phyloP scores from a whole-genome alignment of 2,888 invertebrate species.

The Lepidochrysops patricia region DNA sequence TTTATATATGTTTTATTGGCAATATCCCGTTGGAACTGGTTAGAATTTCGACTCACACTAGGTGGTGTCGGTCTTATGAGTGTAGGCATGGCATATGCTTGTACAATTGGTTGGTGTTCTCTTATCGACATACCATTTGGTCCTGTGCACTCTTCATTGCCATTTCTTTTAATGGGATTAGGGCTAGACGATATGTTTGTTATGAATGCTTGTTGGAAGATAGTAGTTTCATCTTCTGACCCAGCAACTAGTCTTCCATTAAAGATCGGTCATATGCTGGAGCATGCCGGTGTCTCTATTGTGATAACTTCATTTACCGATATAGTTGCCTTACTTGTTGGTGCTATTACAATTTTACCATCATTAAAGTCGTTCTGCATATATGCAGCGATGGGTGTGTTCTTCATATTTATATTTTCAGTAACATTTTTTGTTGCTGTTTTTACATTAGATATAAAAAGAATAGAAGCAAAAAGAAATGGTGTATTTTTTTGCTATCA shows the following conservation, averaged over 20 bases:
- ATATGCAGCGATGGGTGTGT: constrained; percentile 84
- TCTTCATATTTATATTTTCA: constrained; percentile 83
- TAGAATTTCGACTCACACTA: constrained; percentile 80
- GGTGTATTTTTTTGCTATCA: constrained; percentile 79
- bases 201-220: constrained; percentile 85
- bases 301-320: constrained; percentile 89
- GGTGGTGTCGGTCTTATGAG: constrained; percentile 80
- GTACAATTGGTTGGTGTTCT: constrained; percentile 82
- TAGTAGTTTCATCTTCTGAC: constrained; percentile 66
- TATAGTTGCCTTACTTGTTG: constrained; percentile 85
- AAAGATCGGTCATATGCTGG: constrained; percentile 80
- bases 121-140: constrained; percentile 82
- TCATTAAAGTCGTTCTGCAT: constrained; percentile 88
- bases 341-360: constrained; percentile 85
- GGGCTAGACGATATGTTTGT: constrained; percentile 92
- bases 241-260: constrained; percentile 73
- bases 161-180: constrained; percentile 86
- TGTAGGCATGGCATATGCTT: constrained; percentile 82
- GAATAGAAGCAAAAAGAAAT: constrained; percentile 78
- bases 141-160: constrained; percentile 86
- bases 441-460: constrained; percentile 80
- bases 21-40: constrained; percentile 82
- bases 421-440: constrained; percentile 88
- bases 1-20: constrained; percentile 83
- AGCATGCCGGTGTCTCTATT: constrained; percentile 88